Evolutionary conservation across 2,797 vertebrate species (phyloP), one percentile per base, ranked within the genome.

Genomic region (Sitta carolinensis): DNA sequence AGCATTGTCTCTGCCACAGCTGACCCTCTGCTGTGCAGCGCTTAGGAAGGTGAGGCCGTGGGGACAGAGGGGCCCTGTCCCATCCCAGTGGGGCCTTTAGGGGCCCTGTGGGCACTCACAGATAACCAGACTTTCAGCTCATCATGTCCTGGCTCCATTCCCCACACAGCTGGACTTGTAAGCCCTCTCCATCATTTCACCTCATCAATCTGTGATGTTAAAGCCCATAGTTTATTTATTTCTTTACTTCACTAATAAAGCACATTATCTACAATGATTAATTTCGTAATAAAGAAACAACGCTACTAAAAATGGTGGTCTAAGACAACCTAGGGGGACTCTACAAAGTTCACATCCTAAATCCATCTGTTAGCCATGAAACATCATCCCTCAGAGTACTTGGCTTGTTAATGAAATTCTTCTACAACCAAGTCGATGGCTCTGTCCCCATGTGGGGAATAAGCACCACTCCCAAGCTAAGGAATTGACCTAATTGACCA

Each of bases 221-320:
- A 83, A 93, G 87, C 84, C 87, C 45, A 27, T 25, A 69, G 73
- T 93, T 93, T 88, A 73, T 78, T 94, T 74, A 91, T 81, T 90
- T 74, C 43, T 94, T 96, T 93, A 94, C 84, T 90, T 74, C 91
- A 87, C 68, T 59, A 81, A 80, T 89, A 89, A 95, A 92, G 92
- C 91, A 95, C 72, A 30, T 93, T 83, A 90, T 87, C 94, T 95
- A 93, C 89, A 95, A 75, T 26, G 84, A 95, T 94, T 96, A 93
- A 90, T 70, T 91, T 51, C 81, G 90, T 84, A 96, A 87, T 79
- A 91, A 94, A 89, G 84, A 91, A 94, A 95, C 57, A 91, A 90
- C 15, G 16, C 84, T 94, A 87, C 89, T 94, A 96, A 93, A 95
- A 90, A 75, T 18, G 74, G 67, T 84, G 77, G 45, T 47, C 77